Evolutionary conservation across 1,140 invertebrate genomes (phyloP), one percentile per base, ranked within the genome.

Genomic region (Grapholita molesta): DNA sequence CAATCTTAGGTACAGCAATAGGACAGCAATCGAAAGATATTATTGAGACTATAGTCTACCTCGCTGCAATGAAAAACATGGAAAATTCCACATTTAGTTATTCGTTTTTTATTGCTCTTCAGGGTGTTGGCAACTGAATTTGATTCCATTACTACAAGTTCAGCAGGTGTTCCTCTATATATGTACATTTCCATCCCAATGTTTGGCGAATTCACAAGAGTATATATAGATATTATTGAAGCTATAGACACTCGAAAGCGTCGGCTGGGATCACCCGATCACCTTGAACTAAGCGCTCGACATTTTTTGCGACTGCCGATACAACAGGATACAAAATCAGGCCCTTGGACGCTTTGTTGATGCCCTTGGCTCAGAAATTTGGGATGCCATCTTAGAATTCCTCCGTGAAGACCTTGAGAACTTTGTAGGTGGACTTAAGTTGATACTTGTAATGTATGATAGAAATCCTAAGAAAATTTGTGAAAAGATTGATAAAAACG

Each of bases 231-330:
- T 11, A 61, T 30, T 61, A 28, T 61, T 30, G 70, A 70, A 68
- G 64, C 67, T n/a, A n/a, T n/a, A n/a, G 64, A 74, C 64, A 73
- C 71, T 74, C 70, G 73, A 75, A 79, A 80, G 57, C 74, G 72
- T 74, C 70, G 72, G 69, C 78, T 85, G 83, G 85, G 78, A 88
- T 79, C 79, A 86, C 83, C 80, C 71, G 88, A 77, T 89, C 70
- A 78, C 88, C 88, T 90, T 90, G 88, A 90, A 89, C 88, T 89
- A 73, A 76, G 68, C 80, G 76, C 77, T 90, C 85, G 83, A 87
- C 82, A 87, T 88, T 88, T 90, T 90, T 90, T 89, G 86, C 83
- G 71, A 78, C 76, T 72, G 77, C 76, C 25, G 55, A 61, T 61
- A 78, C 83, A 86, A 87, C 86, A 89, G 88, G 86, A 90, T 90